Evolutionary conservation across 1,140 invertebrate genomes (phyloP).

Genomic region (Delia radicum): DNA sequence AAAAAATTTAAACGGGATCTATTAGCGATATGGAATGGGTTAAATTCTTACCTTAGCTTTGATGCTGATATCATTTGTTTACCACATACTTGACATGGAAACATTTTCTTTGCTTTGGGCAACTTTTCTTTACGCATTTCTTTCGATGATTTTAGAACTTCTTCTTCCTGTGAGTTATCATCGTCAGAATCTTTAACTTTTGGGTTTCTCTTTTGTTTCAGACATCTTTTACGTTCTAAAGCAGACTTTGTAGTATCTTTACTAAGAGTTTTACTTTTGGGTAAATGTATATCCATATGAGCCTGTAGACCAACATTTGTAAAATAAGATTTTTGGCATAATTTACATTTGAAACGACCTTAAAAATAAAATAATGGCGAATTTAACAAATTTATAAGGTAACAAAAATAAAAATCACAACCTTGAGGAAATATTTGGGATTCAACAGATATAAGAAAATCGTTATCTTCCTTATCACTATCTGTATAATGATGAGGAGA

Average conservation of each 20-base stretch:
- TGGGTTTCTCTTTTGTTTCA: neutral
- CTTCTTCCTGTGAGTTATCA: neutral
- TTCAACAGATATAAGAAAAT: conserved; percentile 9
- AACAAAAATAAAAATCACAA: neutral
- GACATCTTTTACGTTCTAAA: neutral
- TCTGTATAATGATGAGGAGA: neutral
- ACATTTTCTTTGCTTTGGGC: conserved; percentile 28
- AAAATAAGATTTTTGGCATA: conserved; percentile 26
- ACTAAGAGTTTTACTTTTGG: neutral
- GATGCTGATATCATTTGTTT: conserved; percentile 30
- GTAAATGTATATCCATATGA: conserved; percentile 26
- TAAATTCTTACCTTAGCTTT: conserved; percentile 18
- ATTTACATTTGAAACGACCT: conserved; percentile 26
- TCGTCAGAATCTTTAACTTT: neutral
- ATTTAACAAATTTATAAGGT: neutral
- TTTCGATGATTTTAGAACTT: neutral
- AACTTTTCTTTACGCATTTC: neutral
- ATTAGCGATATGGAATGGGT: no score
- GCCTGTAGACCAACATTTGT: conserved; percentile 25
- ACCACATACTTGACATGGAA: conserved; percentile 30
- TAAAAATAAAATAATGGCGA: neutral
- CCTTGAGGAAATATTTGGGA: conserved; percentile 16
- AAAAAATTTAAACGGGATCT: no score
- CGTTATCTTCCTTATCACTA: neutral
- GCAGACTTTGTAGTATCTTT: neutral